These are phyloP conservation scores for Corythoichthys intestinalis DNA, from an alignment of 2,113 vertebrate species.

Conservation along the genomic window DNA sequence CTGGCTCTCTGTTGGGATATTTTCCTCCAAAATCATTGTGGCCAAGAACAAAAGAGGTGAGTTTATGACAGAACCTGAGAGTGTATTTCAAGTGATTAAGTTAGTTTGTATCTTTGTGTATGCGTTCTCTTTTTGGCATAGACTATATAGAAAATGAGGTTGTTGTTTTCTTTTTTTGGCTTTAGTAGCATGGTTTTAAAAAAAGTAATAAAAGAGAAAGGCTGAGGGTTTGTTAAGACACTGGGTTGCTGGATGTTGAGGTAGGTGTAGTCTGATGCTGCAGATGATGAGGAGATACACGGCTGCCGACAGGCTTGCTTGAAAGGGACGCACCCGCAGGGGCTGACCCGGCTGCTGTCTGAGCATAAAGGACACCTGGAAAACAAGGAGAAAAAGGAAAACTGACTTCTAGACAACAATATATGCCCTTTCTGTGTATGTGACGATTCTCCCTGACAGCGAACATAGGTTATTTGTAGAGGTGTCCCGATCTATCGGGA, in stretches of 20 bases:
- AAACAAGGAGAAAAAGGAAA: conserved; percentile 18
- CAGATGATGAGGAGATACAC: conserved; percentile 52
- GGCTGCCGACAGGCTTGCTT: conserved; percentile 69
- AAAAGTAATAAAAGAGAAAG: conserved; percentile 33
- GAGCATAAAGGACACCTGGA: conserved; percentile 89
- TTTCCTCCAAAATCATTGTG: conserved; percentile 58
- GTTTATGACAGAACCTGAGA: conserved; percentile 73
- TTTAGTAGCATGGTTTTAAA: conserved; percentile 67
- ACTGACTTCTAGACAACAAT: background rate
- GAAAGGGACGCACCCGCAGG: conserved; percentile 67
- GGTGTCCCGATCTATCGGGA: no score
- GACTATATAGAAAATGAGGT: conserved; percentile 78
- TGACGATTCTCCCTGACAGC: no score
- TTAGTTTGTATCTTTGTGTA: conserved; percentile 57
- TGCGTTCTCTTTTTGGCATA: conserved; percentile 71
- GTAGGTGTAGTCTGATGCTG: conserved; percentile 71
- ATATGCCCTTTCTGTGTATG: background rate
- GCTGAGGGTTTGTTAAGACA: conserved; percentile 69
- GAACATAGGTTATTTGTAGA: no score
- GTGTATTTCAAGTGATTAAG: conserved; percentile 71
- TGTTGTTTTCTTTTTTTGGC: conserved; percentile 77
- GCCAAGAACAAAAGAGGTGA: conserved; percentile 70
- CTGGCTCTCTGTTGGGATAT: conserved; percentile 63
- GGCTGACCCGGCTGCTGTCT: conserved; percentile 76
- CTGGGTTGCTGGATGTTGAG: conserved; percentile 72